These are phyloP conservation scores for Polylopha cassiicola DNA, from an alignment of 2,888 invertebrate genomes.

Conservation along the genomic window DNA sequence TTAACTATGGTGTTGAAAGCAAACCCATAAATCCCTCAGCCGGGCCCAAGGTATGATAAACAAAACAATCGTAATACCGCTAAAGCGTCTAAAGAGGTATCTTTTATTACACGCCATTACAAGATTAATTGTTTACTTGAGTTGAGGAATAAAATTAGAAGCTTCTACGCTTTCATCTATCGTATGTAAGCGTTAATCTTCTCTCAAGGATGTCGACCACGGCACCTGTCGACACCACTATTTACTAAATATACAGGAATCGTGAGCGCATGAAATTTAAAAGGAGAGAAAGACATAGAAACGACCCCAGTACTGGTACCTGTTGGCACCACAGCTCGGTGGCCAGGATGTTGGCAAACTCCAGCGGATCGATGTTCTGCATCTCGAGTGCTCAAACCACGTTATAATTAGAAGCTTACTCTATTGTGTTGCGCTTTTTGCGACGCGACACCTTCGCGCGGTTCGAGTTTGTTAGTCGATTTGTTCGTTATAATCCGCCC, in stretches of 20 bases:
- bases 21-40: constrained; percentile 45
- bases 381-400: constrained; percentile 63
- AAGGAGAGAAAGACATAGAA: background rate
- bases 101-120: constrained; percentile 18
- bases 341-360: constrained; percentile 90
- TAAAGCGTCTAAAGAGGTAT: constrained; percentile 20
- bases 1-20: constrained; percentile 41
- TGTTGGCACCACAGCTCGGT: constrained; percentile 91
- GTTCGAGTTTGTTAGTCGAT: constrained; percentile 75
- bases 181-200: constrained; percentile 4
- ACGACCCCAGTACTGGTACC: constrained; percentile 62
- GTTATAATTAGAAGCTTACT: constrained; percentile 76
- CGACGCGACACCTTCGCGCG: constrained; percentile 74
- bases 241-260: no score
- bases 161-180: constrained; percentile 1
- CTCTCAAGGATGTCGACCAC: constrained; percentile 6
- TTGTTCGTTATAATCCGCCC: constrained; percentile 75
- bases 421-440: constrained; percentile 77
- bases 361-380: constrained; percentile 86
- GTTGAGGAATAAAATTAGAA: constrained; percentile 13
- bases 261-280: no score
- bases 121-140: constrained; percentile 14
- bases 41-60: constrained; percentile 32
- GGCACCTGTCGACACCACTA: no score
- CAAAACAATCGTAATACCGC: constrained; percentile 23